Evolutionary conservation across 1,140 invertebrate species (phyloP), one percentile per base, ranked within the genome.

Genomic region (Drosophila sturtevanti): DNA sequence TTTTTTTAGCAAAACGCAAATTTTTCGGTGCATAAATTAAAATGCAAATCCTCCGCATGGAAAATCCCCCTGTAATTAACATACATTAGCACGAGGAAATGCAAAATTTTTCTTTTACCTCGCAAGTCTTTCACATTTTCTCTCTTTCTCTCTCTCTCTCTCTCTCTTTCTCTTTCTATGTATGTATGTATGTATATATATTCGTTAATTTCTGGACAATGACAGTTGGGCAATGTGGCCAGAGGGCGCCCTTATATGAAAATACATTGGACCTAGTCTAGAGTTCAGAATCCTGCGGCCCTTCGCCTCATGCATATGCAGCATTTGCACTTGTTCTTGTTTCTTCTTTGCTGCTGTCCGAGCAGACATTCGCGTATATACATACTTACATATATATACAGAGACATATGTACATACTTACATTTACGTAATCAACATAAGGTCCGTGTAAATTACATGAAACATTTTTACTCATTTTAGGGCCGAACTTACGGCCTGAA

Each of bases 51-150:
- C 89, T 87, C 77, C 80, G 89, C 87, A 87, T 89, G 79, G 84
- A 80, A 90, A 90, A 90, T 90, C 87, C 82, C 81, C 80, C 87
- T 90, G 82, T 90, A 90, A 90, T 90, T 90, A 90, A 90, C 87
- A 90, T 90, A 90, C 87, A 90, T 90, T 90, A 90, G 87, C 76
- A 78, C 74, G 79, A 87, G 75, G 76, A 90, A 89, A 89, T 89
- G 81, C 81, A 77, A 90, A 90, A 89, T 71, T 80, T 77, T 90
- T 79, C 68, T 73, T 80, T 56, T 63, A 56, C 14, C n/a, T 48
- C 5, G 5, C 71, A 64, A 64, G 65, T 60, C 31, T 55, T 77
- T 78, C 67, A 58, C 27, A 18, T 31, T 11, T 77, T 78, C 67
- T 62, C 27, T 22, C 22, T 11, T 2, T 56, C 62, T 51, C 58